These are phyloP conservation scores for Magallana ariakensis DNA, from an alignment of 1,140 invertebrate genomes.

Conservation along the genomic window DNA sequence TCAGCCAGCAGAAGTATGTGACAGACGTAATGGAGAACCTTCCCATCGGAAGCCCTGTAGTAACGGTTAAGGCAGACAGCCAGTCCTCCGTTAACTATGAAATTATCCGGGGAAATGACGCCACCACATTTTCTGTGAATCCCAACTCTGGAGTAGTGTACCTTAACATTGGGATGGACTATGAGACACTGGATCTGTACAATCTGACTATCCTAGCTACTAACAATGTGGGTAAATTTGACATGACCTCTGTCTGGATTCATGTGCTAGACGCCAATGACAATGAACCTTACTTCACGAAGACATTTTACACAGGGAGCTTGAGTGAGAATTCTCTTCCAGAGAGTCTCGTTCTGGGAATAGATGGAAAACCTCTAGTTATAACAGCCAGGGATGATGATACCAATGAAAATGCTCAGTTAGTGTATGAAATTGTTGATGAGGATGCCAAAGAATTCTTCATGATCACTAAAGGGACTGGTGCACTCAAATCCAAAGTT, in stretches of 20 bases:
- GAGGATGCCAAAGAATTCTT: constrained; percentile 87
- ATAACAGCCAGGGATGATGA: constrained; percentile 89
- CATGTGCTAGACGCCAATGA: constrained; percentile 85
- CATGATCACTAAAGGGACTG: constrained; percentile 91
- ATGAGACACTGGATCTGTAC: constrained; percentile 86
- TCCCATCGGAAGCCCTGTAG: constrained; percentile 87
- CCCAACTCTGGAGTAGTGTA: constrained; percentile 80
- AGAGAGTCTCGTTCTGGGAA: constrained; percentile 86
- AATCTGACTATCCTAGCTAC: constrained; percentile 91
- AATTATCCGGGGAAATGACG: constrained; percentile 77
- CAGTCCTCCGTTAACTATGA: constrained; percentile 77
- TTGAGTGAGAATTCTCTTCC: constrained; percentile 87
- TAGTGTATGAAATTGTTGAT: constrained; percentile 92
- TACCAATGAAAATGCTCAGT: constrained; percentile 88
- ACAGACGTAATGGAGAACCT: constrained; percentile 93
- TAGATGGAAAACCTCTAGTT: constrained; percentile 84
- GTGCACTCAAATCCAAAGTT: constrained; percentile 89
- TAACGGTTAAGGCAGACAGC: constrained; percentile 86
- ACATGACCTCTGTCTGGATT: constrained; percentile 76
- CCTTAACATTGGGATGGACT: constrained; percentile 73
- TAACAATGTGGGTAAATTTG: constrained; percentile 87
- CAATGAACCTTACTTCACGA: constrained; percentile 89
- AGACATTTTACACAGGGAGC: constrained; percentile 85
- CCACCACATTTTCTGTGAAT: constrained; percentile 77
- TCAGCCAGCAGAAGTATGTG: constrained; percentile 83